Percentiles rank a stretch among this genome's conserved stretches.
These are phyloP conservation scores for Todiramphus saurophagus DNA, from an alignment of 2,113 vertebrate species.

Conservation along the genomic window DNA sequence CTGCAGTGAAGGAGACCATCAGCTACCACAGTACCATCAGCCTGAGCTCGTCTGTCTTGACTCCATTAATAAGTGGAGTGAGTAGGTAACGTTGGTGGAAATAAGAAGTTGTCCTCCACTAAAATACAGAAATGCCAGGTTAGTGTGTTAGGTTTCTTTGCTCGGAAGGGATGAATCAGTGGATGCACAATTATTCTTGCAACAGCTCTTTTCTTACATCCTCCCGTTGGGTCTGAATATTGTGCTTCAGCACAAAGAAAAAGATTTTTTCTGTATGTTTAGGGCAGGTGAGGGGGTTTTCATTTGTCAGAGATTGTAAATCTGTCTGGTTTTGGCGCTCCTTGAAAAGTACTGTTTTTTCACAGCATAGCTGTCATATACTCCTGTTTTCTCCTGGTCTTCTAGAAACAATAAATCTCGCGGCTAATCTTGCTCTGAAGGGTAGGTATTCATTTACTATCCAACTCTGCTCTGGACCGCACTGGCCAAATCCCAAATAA, in stretches of 20 bases:
- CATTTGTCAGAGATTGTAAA: neutral
- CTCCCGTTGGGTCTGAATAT: fast-evolving
- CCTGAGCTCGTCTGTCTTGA: neutral
- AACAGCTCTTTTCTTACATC: neutral
- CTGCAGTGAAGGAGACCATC: neutral
- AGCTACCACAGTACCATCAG: neutral
- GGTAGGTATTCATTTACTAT: neutral
- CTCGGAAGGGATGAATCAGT: neutral
- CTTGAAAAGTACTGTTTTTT: neutral
- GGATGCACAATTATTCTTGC: neutral
- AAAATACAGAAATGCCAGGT: neutral
- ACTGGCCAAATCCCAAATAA: conserved; percentile 24
- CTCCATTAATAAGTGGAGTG: neutral
- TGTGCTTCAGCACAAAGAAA: neutral
- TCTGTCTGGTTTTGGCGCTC: neutral
- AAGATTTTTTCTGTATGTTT: neutral
- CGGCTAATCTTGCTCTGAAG: neutral
- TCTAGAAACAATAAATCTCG: neutral
- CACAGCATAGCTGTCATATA: neutral
- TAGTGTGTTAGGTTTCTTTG: neutral
- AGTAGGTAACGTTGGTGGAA: neutral
- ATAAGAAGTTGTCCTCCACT: neutral
- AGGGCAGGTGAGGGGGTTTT: neutral
- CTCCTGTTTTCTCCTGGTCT: neutral
- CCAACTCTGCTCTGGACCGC: neutral